Percentiles rank a stretch among this genome's conserved stretches.
phyloP scores from a whole-genome alignment of 2,113 vertebrate species.

The Amblyornis subalaris region DNA sequence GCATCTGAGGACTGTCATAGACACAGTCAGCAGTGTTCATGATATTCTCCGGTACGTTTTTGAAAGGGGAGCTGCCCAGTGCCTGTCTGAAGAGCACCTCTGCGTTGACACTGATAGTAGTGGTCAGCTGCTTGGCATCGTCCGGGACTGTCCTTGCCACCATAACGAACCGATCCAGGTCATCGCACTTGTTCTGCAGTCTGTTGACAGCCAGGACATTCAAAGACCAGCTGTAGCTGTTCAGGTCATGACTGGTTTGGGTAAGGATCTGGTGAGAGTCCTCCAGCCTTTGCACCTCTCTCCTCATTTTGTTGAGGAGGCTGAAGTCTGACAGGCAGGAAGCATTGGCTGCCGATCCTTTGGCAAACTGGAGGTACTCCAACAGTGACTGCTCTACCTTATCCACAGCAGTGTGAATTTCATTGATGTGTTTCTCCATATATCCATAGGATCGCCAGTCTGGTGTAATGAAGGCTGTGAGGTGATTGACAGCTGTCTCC shows the following conservation, averaged over 20 bases:
- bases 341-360: conserved; percentile 80
- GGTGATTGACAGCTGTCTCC: conserved; percentile 73
- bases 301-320: conserved; percentile 84
- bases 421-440: conserved; percentile 86
- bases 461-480: conserved; percentile 74
- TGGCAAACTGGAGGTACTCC: conserved; percentile 84
- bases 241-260: conserved; percentile 83
- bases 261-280: conserved; percentile 93
- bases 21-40: conserved; percentile 43
- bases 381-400: conserved; percentile 76
- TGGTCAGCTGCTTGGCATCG: conserved; percentile 87
- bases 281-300: conserved; percentile 88
- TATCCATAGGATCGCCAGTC: conserved; percentile 86
- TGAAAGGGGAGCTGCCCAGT: conserved; percentile 10
- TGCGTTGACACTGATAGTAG: conserved; percentile 78
- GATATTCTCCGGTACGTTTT: conserved; percentile 42
- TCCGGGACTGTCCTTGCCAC: conserved; percentile 88
- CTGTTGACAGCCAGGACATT: conserved; percentile 77
- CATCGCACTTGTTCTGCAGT: conserved; percentile 83
- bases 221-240: conserved; percentile 82
- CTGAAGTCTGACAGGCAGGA: conserved; percentile 77
- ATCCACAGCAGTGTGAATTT: conserved; percentile 80
- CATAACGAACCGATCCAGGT: conserved; percentile 91
- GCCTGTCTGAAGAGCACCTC: conserved; percentile 82
- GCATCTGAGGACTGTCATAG: conserved; percentile 34